A percentile compares a stretch with the other conserved stretches of the same genome.
These are phyloP conservation scores for Phasianus colchicus DNA, from an alignment of 2,113 vertebrate genomes.

Conservation along the genomic window DNA sequence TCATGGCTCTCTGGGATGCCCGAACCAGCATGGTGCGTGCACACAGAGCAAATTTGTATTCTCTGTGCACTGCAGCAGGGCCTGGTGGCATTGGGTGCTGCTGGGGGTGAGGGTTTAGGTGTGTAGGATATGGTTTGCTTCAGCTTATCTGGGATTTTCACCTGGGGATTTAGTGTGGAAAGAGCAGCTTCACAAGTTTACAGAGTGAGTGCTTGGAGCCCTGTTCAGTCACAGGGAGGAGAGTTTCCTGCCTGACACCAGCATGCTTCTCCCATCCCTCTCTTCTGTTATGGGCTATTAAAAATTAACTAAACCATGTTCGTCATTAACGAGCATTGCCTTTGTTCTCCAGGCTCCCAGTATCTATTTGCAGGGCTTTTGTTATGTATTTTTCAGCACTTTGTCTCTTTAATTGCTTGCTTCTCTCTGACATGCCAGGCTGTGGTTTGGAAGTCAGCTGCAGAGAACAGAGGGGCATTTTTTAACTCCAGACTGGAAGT, in stretches of 20 bases:
- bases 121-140: neutral
- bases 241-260: neutral
- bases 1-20: neutral
- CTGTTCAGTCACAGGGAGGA: neutral
- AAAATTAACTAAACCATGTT: slow-evolving; percentile 68
- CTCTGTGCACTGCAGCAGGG: neutral
- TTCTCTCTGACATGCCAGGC: slow-evolving; percentile 44
- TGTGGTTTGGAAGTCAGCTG: slow-evolving; percentile 46
- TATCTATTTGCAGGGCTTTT: slow-evolving; percentile 53
- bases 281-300: slow-evolving; percentile 51
- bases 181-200: neutral
- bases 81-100: neutral
- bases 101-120: too few species aligned
- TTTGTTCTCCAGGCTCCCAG: slow-evolving; percentile 45
- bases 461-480: slow-evolving; percentile 35
- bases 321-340: neutral
- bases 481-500: slow-evolving; percentile 12
- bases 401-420: slow-evolving; percentile 73
- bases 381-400: slow-evolving; percentile 76
- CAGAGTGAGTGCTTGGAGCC: neutral
- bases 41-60: neutral
- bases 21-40: fast-evolving
- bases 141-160: neutral
- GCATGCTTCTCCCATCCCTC: neutral
- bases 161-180: fast-evolving